phyloP scores from a whole-genome alignment of 2,888 invertebrate genomes.

The Monopis laevigella region DNA sequence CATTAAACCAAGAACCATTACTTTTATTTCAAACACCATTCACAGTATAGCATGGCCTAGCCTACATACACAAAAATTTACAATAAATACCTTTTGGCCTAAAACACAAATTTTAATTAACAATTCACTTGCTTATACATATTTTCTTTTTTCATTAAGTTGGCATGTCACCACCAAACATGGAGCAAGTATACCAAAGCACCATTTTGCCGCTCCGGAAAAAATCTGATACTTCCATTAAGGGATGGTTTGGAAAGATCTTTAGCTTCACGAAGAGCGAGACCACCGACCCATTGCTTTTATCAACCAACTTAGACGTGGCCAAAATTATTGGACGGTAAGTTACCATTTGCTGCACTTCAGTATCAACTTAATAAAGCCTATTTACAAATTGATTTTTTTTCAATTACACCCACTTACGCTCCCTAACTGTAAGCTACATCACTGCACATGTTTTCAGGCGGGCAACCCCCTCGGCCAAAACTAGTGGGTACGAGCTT shows the following conservation, averaged over 20 bases:
- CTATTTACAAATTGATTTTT: no score
- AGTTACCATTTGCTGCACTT: no score
- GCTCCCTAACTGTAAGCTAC: neutral
- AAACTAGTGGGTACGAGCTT: no score
- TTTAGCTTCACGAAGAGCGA: neutral
- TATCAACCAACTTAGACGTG: slow-evolving; percentile 23
- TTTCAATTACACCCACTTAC: neutral
- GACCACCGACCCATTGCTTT: slow-evolving; percentile 24
- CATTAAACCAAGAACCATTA: no score
- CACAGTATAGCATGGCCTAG: no score
- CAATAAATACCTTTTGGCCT: no score
- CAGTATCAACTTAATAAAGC: no score
- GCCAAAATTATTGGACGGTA: slow-evolving; percentile 27
- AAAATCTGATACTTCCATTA: neutral
- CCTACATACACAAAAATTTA: no score
- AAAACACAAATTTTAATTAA: no score
- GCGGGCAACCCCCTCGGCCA: slow-evolving; percentile 14
- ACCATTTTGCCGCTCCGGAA: slow-evolving; percentile 55
- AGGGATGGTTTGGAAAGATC: neutral
- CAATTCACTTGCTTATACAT: no score
- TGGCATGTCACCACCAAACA: slow-evolving; percentile 65
- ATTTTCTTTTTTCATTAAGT: slow-evolving; percentile 38
- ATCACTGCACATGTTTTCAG: slow-evolving; percentile 8
- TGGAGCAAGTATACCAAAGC: slow-evolving; percentile 72
- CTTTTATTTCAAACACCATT: no score